These are phyloP conservation scores for Gastrophryne carolinensis DNA, from an alignment of 2,797 vertebrate genomes.

Conservation along the genomic window DNA sequence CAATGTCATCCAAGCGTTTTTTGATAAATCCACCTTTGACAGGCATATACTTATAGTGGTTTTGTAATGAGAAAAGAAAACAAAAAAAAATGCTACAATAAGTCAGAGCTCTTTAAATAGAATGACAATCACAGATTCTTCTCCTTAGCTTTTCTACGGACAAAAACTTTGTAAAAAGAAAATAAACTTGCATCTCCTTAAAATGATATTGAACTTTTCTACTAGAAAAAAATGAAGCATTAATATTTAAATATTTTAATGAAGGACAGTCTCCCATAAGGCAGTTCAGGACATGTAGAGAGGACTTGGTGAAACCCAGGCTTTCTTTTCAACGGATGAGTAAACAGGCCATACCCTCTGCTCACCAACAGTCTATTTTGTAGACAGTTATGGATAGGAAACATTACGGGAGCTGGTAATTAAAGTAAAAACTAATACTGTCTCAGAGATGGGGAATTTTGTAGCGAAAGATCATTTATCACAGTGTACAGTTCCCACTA, in stretches of 20 bases:
- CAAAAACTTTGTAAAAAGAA: conserved; percentile 47
- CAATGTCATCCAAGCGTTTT: conserved; percentile 85
- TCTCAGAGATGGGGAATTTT: conserved; percentile 88
- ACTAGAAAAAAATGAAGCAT: conserved; percentile 82
- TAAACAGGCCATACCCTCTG: conserved; percentile 94
- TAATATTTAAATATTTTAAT: conserved; percentile 99
- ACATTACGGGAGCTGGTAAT: conserved; percentile 94
- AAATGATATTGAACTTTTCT: conserved; percentile 90
- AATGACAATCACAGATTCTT: conserved; percentile 42
- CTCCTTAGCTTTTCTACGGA: not conserved
- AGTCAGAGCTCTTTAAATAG: conserved; percentile 65
- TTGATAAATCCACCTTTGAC: conserved; percentile 71
- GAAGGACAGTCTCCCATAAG: conserved; percentile 80
- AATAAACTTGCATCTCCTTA: conserved; percentile 84
- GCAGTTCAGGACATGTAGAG: conserved; percentile 69
- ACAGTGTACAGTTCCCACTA: conserved; percentile 76
- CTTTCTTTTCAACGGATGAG: conserved; percentile 84
- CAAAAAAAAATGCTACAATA: conserved; percentile 61
- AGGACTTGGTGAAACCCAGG: conserved; percentile 78
- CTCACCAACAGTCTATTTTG: conserved; percentile 86
- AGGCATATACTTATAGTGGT: conserved; percentile 69
- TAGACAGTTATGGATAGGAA: conserved; percentile 98
- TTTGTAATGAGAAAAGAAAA: conserved; percentile 53
- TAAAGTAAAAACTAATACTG: conserved; percentile 98
- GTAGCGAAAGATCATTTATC: conserved; percentile 89